Evolutionary conservation across 2,113 vertebrate species (phyloP).

Genomic region (Indri indri): DNA sequence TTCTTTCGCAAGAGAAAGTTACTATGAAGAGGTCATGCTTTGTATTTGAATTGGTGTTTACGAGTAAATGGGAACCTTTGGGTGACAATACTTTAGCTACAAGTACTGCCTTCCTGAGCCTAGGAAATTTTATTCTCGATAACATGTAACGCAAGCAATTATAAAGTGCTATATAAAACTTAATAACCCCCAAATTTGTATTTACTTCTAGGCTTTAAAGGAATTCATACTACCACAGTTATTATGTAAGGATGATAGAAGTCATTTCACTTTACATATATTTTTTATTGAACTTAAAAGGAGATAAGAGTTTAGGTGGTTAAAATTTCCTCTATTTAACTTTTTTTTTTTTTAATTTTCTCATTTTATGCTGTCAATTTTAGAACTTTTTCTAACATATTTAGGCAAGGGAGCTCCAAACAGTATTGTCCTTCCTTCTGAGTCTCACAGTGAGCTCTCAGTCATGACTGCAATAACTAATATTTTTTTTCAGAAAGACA

Average conservation of each 20-base stretch:
- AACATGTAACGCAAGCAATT: neutral
- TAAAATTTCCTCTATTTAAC: neutral
- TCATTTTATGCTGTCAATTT: neutral
- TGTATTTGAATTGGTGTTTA: neutral
- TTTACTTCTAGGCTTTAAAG: constrained; percentile 6
- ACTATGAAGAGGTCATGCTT: neutral
- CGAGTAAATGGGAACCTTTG: constrained; percentile 41
- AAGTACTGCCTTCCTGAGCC: neutral
- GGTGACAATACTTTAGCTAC: neutral
- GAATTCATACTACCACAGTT: neutral
- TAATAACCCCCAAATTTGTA: neutral
- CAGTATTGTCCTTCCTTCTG: neutral
- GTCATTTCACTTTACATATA: neutral
- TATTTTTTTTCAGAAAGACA: constrained; percentile 53
- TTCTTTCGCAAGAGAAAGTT: neutral
- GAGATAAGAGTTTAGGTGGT: neutral
- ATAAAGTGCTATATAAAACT: neutral
- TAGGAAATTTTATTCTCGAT: constrained; percentile 1
- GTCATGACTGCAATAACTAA: constrained; percentile 2
- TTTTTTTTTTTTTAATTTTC: neutral
- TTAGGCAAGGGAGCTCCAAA: constrained; percentile 19
- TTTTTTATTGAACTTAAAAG: constrained; percentile 5
- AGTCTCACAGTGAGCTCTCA: constrained; percentile 8
- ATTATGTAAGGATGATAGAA: neutral
- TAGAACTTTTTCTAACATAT: constrained; percentile 7